phyloP scores from a whole-genome alignment of 2,113 vertebrate species.

The Canis aureus region DNA sequence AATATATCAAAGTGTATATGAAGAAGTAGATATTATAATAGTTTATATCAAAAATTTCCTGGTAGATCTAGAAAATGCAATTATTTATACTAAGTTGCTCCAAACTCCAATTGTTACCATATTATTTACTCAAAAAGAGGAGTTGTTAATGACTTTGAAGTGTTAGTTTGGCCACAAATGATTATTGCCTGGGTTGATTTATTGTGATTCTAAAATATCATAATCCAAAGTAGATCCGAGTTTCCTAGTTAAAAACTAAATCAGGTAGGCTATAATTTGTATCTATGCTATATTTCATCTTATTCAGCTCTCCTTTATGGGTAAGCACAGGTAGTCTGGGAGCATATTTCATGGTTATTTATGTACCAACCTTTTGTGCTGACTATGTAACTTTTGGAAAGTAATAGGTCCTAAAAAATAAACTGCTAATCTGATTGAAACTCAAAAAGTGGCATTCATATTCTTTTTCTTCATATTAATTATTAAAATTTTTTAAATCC shows the following conservation, averaged over 20 bases:
- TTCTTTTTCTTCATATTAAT: conserved; percentile 56
- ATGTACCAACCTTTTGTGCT: neutral
- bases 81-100: conserved; percentile 28
- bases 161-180: conserved; percentile 47
- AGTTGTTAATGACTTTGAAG: conserved; percentile 40
- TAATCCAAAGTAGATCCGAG: conserved; percentile 43
- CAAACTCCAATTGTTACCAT: neutral
- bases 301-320: conserved; percentile 27
- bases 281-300: conserved; percentile 45
- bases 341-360: neutral
- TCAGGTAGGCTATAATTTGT: neutral
- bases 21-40: neutral
- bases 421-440: conserved; percentile 50
- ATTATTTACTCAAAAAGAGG: conserved; percentile 50
- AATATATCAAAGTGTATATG: conserved; percentile 51
- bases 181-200: conserved; percentile 33
- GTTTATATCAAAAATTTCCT: conserved; percentile 17
- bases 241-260: conserved; percentile 55
- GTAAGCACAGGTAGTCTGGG: neutral
- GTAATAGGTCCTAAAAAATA: neutral
- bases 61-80: neutral
- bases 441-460: conserved; percentile 11
- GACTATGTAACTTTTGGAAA: conserved; percentile 27
- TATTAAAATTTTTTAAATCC: conserved; percentile 56
- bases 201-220: conserved; percentile 68